Conservation (phyloP, 2,113 vertebrate genomes). For the Eulemur rufifrons region DNA sequence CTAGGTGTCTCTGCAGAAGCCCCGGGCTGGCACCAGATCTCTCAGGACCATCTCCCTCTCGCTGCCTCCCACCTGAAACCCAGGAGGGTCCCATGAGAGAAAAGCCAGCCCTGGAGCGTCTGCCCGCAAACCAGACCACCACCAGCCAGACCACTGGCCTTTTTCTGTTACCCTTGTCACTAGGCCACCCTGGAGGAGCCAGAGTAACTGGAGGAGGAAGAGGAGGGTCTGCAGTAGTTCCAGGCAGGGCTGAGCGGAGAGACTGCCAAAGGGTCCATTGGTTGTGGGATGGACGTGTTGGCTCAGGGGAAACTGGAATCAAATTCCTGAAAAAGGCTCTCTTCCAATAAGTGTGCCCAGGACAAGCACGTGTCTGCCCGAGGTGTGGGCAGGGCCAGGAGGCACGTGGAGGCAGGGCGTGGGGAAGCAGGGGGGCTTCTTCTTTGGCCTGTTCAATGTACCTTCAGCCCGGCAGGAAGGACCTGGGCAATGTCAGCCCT, state of each 20-base stretch:
- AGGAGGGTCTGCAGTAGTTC: neutral
- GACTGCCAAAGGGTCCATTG: neutral
- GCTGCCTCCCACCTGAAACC: no score
- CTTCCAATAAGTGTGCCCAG: neutral
- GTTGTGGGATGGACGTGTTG: neutral
- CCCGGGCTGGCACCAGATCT: neutral
- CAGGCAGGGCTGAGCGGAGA: neutral
- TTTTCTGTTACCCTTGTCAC: neutral
- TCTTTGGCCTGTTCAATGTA: neutral
- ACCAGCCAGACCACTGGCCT: neutral
- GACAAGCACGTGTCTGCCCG: neutral
- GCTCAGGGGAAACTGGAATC: neutral
- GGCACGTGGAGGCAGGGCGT: neutral
- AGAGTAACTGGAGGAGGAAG: neutral
- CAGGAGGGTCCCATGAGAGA: neutral
- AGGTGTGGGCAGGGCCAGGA: neutral
- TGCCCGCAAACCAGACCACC: neutral
- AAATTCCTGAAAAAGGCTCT: neutral
- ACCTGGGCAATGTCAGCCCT: neutral
- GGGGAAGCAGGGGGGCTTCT: neutral
- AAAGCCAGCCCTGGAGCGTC: neutral
- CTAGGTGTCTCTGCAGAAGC: neutral
- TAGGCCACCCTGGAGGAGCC: neutral
- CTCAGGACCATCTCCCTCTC: neutral
- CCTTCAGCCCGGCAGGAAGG: neutral